phyloP scores from a whole-genome alignment of 92 coral and sea anemone species.

The Metridium senile region DNA sequence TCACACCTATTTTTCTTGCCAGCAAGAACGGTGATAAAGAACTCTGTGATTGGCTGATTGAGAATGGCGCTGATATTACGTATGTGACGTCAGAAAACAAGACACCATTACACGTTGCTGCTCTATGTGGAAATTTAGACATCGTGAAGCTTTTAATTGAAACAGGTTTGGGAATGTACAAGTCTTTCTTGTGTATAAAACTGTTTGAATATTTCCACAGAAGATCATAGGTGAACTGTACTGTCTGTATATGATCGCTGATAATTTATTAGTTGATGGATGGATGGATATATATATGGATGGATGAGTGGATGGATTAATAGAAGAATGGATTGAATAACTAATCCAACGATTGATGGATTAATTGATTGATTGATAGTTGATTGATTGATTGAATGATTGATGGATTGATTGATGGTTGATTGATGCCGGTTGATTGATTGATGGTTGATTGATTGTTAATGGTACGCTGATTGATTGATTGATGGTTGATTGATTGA shows the following conservation, averaged over 20 bases:
- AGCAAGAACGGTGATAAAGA: slow-evolving; percentile 44
- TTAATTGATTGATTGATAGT: too few relatives aligned
- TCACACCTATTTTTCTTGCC: slow-evolving; percentile 55
- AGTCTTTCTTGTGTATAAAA: background rate
- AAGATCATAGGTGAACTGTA: background rate
- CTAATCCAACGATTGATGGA: too few relatives aligned
- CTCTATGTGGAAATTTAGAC: slow-evolving; percentile 38
- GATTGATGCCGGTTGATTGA: too few relatives aligned
- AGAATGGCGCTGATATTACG: slow-evolving; percentile 49
- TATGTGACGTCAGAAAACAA: slow-evolving; percentile 38
- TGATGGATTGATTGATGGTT: background rate
- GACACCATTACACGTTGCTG: slow-evolving; percentile 66
- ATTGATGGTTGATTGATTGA: too few relatives aligned
- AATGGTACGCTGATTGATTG: too few relatives aligned
- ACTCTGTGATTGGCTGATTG: slow-evolving; percentile 51
- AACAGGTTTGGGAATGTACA: slow-evolving; percentile 32
- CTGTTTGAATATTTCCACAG: background rate
- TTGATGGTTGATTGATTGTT: too few relatives aligned
- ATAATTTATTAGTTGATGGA: background rate
- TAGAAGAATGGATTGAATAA: background rate
- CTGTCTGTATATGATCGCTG: background rate
- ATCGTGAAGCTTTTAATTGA: slow-evolving; percentile 53
- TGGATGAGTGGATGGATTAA: too few relatives aligned
- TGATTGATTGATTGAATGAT: too few relatives aligned
- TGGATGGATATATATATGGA: too few relatives aligned